phyloP scores from a whole-genome alignment of 2,797 vertebrate species.

The Eleutherodactylus coqui region DNA sequence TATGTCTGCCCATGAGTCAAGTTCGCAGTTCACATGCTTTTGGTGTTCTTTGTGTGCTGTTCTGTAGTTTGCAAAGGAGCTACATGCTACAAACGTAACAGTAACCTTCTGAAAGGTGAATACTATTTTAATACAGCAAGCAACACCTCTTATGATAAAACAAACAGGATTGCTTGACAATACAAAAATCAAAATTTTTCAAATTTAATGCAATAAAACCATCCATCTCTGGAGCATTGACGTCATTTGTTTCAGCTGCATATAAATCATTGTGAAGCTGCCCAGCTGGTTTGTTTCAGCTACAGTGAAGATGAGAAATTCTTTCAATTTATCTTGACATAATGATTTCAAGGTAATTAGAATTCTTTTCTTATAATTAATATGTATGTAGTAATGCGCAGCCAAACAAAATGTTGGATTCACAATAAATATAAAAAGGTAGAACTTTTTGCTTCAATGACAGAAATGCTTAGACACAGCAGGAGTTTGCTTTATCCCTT shows the following conservation, averaged over 20 bases:
- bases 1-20: too few species aligned
- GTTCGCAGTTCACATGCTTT: too few species aligned
- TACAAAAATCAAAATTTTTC: conserved; percentile 39
- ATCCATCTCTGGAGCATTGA: conserved; percentile 56
- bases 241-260: conserved; percentile 55
- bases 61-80: too few species aligned
- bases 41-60: too few species aligned
- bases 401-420: neutral
- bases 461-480: neutral
- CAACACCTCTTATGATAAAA: conserved; percentile 5
- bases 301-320: conserved; percentile 45
- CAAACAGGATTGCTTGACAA: conserved; percentile 39
- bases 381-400: neutral
- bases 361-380: conserved; percentile 14
- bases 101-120: neutral
- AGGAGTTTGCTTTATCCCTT: neutral
- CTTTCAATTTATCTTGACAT: conserved; percentile 49
- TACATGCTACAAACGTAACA: too few species aligned
- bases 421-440: neutral
- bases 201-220: conserved; percentile 38
- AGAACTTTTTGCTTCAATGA: neutral
- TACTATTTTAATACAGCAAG: neutral
- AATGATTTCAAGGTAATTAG: conserved; percentile 45
- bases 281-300: conserved; percentile 55
- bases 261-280: conserved; percentile 60